Evolutionary conservation across 2,888 invertebrate genomes (phyloP), one percentile per base, ranked within the genome.

Genomic region (Formica aserva): DNA sequence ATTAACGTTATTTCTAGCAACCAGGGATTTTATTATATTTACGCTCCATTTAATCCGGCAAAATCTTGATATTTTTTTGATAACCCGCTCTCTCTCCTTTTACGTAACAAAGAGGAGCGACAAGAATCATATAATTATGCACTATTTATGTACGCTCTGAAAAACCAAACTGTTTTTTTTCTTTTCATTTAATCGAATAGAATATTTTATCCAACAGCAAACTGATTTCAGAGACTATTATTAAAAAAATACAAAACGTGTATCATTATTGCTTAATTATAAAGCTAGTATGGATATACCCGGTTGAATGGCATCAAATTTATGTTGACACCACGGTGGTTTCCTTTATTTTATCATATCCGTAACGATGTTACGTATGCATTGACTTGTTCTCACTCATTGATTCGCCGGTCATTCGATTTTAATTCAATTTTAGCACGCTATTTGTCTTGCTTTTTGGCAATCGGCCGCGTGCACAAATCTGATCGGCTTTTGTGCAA

Each of bases 361-460:
- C 67, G 85, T 86, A 86, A 89, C 84, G 74, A 75, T 82, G 85
- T 89, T 87, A 74, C 84, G 84, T 83, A 86, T 89, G 84, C 88
- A 87, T 86, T 82, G 83, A 87, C 85, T 87, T 90, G 86, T 90
- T 90, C 84, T 86, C 90, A 86, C 89, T 86, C 87, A 86, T 88
- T 88, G 89, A 90, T 89, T 90, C 75, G 84, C 62, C 82, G 82
- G 76, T 77, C 80, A 88, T 89, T 87, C 86, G 83, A 90, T 90
- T 90, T 90, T 89, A 90, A 90, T 90, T 86, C 85, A 90, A 90
- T 90, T 83, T 69, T 83, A 32, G 11, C 15, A 38, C 18, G 38
- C 66, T 88, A 82, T 89, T 90, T 89, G 86, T 84, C 76, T 87
- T 85, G 86, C 78, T 90, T 88, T 85, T 89, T 88, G 90, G 77